Conservation (phyloP, 2,888 invertebrate genomes). For the Ormia ochracea region DNA sequence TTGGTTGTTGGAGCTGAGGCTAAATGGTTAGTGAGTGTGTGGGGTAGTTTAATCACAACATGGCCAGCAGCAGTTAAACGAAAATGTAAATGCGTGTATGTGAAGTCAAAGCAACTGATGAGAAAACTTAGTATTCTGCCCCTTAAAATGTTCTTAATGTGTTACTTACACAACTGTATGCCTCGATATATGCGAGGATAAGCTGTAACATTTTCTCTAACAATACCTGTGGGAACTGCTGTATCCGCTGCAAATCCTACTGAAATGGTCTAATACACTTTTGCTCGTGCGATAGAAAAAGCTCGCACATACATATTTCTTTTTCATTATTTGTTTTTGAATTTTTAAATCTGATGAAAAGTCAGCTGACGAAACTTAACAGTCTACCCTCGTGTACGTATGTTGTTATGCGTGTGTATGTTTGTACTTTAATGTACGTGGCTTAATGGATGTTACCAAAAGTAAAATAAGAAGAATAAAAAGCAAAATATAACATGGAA, state of each 20-base stretch:
- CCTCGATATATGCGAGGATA: slow-evolving; percentile 1
- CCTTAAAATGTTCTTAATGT: slow-evolving; percentile 57
- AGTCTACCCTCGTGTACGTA: not conserved
- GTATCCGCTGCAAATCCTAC: no score
- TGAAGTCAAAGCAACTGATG: slow-evolving; percentile 52
- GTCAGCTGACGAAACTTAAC: not conserved
- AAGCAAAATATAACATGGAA: slow-evolving; percentile 14
- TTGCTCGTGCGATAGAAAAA: no score
- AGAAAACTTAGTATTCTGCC: slow-evolving; percentile 45
- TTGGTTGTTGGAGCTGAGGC: slow-evolving; percentile 23
- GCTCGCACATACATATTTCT: no score
- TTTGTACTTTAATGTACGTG: not conserved
- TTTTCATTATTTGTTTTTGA: no score
- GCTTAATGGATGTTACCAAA: slow-evolving; percentile 44
- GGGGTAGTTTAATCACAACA: slow-evolving; percentile 55
- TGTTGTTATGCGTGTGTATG: not conserved
- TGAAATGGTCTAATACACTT: no score
- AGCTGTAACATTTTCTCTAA: not conserved
- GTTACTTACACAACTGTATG: slow-evolving; percentile 31
- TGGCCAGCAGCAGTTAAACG: slow-evolving; percentile 51
- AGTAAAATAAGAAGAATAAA: slow-evolving; percentile 10
- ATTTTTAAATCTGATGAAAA: no score
- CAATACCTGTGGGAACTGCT: no score
- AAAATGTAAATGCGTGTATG: slow-evolving; percentile 53
- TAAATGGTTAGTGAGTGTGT: slow-evolving; percentile 24